These are phyloP conservation scores for Myotis findleyi DNA, from an alignment of 2,797 vertebrate genomes.

Conservation along the genomic window DNA sequence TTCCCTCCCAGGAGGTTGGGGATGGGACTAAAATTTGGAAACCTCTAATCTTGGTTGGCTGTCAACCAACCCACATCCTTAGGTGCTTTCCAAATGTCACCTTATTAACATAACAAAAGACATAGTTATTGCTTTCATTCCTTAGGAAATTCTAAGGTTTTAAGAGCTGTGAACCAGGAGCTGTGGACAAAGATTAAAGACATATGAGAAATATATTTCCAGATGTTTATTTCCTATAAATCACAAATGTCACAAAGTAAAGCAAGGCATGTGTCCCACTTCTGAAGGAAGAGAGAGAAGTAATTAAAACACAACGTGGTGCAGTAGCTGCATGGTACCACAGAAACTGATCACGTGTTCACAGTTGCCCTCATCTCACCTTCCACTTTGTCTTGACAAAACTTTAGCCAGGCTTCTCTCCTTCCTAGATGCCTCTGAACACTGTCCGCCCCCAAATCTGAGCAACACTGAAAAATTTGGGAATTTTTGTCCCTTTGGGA, in stretches of 20 bases:
- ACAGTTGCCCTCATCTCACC: background rate
- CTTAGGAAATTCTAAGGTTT: background rate
- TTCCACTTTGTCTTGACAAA: background rate
- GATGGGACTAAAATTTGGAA: background rate
- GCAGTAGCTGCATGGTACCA: background rate
- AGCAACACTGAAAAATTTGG: background rate
- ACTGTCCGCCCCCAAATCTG: background rate
- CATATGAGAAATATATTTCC: background rate
- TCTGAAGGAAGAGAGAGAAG: slow-evolving; percentile 41
- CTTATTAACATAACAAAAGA: background rate
- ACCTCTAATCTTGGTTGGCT: background rate
- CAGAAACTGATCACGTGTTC: background rate
- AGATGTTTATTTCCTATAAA: background rate
- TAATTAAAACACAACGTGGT: background rate
- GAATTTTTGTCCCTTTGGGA: background rate
- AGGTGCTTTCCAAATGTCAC: background rate
- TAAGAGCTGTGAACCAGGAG: background rate
- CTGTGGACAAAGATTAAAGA: background rate
- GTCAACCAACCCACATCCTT: background rate
- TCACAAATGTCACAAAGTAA: background rate
- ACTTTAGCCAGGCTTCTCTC: background rate
- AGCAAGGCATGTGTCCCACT: background rate
- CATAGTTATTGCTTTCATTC: background rate
- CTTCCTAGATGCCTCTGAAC: background rate
- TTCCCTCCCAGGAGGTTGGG: background rate